phyloP scores from a whole-genome alignment of 1,140 invertebrate species.

The Agrypnia vestita region DNA sequence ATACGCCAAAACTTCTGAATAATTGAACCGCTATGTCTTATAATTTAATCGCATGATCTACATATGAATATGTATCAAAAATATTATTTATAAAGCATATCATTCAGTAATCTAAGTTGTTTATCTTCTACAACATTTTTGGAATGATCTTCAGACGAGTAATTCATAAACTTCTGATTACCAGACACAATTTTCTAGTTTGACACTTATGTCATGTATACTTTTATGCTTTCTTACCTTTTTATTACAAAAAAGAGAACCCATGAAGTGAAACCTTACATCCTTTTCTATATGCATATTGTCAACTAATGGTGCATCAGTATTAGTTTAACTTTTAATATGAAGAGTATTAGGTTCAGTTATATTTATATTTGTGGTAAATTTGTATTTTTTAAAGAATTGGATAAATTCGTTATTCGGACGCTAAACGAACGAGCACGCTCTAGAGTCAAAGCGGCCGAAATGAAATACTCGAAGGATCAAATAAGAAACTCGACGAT shows the following conservation, averaged over 20 bases:
- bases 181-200: not conserved
- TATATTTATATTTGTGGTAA: not conserved
- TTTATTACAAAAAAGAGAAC: conserved; percentile 16
- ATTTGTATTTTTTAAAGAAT: not conserved
- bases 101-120: conserved; percentile 23
- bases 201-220: not conserved
- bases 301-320: not conserved
- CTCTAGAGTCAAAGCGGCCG: too few species aligned
- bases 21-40: too few species aligned
- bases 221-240: not conserved
- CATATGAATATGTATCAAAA: too few species aligned
- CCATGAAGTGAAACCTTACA: conserved; percentile 13
- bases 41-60: too few species aligned
- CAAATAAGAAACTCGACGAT: too few species aligned
- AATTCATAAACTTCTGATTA: not conserved
- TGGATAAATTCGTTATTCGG: too few species aligned
- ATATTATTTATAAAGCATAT: not conserved
- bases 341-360: not conserved
- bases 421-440: too few species aligned
- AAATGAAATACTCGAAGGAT: too few species aligned
- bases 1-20: too few species aligned
- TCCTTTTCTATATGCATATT: too few species aligned
- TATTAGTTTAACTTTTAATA: not conserved
- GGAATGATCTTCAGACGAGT: conserved; percentile 22
- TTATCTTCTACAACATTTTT: conserved; percentile 5